Evolutionary conservation across 1,140 invertebrate genomes (phyloP).

Genomic region (Rhysida immarginata): DNA sequence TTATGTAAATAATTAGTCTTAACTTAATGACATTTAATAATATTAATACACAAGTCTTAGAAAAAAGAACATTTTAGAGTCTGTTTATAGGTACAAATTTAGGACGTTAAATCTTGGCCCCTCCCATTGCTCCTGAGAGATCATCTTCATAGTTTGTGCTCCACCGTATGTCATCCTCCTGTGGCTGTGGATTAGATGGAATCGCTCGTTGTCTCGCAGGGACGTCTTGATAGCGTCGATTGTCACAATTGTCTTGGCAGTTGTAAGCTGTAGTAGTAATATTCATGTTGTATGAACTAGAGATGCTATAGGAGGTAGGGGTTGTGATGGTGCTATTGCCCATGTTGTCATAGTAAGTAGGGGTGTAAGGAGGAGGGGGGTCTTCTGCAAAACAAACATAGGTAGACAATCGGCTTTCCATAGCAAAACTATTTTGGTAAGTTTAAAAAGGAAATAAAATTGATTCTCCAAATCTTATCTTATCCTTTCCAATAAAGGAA

Average conservation of each 20-base stretch:
- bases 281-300: not conserved
- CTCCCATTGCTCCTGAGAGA: slow-evolving; percentile 17
- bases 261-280: not conserved
- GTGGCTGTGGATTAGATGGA: slow-evolving; percentile 1
- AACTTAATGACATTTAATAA: too few species aligned
- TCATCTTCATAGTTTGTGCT: slow-evolving; percentile 16
- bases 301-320: not conserved
- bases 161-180: slow-evolving; percentile 15
- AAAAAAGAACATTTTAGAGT: too few species aligned
- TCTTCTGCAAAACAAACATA: slow-evolving; percentile 14
- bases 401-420: too few species aligned
- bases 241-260: slow-evolving; percentile 5
- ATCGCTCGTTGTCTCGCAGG: not conserved
- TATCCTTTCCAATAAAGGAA: too few species aligned
- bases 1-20: too few species aligned
- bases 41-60: too few species aligned
- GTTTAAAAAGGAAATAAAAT: too few species aligned
- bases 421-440: too few species aligned
- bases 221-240: not conserved
- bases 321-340: not conserved
- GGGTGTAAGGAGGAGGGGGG: slow-evolving; percentile 20
- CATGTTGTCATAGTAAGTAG: slow-evolving; percentile 14
- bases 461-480: too few species aligned
- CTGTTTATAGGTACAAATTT: too few species aligned
- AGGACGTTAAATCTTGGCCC: slow-evolving; percentile 14